These are phyloP conservation scores for Gari tellinella DNA, from an alignment of 2,888 invertebrate genomes.

Conservation along the genomic window DNA sequence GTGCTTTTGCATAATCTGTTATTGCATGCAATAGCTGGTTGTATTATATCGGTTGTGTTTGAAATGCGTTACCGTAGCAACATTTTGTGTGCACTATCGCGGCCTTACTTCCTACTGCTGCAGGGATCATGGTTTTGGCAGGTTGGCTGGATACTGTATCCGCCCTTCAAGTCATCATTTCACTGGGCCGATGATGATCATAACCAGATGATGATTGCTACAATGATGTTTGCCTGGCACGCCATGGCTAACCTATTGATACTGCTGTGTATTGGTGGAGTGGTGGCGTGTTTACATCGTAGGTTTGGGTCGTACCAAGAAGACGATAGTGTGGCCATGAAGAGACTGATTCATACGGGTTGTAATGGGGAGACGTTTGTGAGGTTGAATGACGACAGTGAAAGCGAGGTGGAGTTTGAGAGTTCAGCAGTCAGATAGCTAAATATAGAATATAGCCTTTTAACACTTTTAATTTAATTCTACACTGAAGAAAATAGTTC, in stretches of 20 bases:
- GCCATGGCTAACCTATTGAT: slow-evolving; percentile 72
- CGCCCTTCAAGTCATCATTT: slow-evolving; percentile 79
- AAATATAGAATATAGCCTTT: too few relatives aligned
- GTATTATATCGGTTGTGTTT: slow-evolving; percentile 77
- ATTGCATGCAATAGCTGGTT: slow-evolving; percentile 83
- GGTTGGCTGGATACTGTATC: slow-evolving; percentile 85
- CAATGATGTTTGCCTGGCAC: slow-evolving; percentile 84
- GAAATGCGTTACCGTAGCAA: slow-evolving; percentile 83
- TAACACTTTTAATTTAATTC: too few relatives aligned
- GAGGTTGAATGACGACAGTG: slow-evolving; percentile 68
- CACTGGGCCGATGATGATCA: slow-evolving; percentile 84
- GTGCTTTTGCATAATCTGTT: slow-evolving; percentile 85
- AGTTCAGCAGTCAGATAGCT: too few relatives aligned
- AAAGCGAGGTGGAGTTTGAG: slow-evolving; percentile 5
- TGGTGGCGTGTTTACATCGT: slow-evolving; percentile 70
- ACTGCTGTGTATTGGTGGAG: slow-evolving; percentile 72
- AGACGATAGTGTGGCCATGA: slow-evolving; percentile 69
- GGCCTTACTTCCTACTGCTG: slow-evolving; percentile 84
- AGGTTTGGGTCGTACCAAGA: slow-evolving; percentile 42
- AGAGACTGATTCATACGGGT: slow-evolving; percentile 60
- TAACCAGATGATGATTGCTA: slow-evolving; percentile 85
- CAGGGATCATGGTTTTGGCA: slow-evolving; percentile 87
- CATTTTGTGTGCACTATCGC: slow-evolving; percentile 81
- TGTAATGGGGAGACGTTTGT: slow-evolving; percentile 73
- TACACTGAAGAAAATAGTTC: too few relatives aligned